Conservation (phyloP, 2,113 vertebrate species). For the Athene cunicularia region DNA sequence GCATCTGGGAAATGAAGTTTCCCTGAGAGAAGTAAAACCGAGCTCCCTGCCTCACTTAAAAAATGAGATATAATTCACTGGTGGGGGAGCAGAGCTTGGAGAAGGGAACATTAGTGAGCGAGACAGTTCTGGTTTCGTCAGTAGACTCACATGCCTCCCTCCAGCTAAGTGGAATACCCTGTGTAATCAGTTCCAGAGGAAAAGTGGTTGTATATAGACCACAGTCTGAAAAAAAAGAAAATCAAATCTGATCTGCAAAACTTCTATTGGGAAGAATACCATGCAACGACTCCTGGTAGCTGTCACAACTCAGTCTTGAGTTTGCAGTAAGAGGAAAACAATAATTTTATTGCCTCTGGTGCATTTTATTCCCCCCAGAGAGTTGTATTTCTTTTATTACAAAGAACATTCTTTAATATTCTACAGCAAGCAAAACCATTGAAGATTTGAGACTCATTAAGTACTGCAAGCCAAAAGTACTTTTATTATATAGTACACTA, state of each 20-base stretch:
- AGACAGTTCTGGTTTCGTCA: not conserved
- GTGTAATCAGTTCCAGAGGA: not conserved
- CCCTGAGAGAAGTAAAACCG: not conserved
- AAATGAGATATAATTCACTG: not conserved
- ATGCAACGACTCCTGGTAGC: not conserved
- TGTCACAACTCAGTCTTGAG: not conserved
- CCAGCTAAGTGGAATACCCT: not conserved
- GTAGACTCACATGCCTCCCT: not conserved
- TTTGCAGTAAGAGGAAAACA: not conserved
- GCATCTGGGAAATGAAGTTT: not conserved
- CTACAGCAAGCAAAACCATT: not conserved
- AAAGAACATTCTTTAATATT: not conserved
- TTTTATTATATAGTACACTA: not conserved
- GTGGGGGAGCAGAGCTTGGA: not conserved
- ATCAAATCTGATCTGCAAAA: not conserved
- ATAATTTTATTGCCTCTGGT: not conserved
- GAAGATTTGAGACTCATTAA: not conserved
- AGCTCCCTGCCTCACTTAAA: not conserved
- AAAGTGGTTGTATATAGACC: not conserved
- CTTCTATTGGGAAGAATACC: not conserved
- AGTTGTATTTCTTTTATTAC: not conserved
- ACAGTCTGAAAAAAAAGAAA: not conserved
- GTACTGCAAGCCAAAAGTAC: not conserved
- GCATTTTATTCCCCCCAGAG: not conserved
- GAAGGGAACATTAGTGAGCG: not conserved